Conservation (phyloP, 2,888 invertebrate genomes). For the Aethes cnicana region DNA sequence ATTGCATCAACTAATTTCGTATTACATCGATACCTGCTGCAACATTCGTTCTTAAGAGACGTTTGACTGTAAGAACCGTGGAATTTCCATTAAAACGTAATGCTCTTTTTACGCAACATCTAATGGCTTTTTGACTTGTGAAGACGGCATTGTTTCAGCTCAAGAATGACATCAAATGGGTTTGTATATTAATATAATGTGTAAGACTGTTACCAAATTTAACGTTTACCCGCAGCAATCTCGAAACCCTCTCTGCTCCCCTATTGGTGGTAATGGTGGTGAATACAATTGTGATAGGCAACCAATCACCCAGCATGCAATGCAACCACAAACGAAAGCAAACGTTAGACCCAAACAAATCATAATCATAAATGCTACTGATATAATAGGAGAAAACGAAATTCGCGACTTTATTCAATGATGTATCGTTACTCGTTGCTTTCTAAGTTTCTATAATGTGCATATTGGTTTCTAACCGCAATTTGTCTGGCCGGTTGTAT, state of each 20-base stretch:
- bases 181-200: background rate
- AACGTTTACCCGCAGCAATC: slow-evolving; percentile 4
- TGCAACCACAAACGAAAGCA: slow-evolving; percentile 16
- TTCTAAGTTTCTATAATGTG: slow-evolving; percentile 40
- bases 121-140: slow-evolving; percentile 48
- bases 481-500: slow-evolving; percentile 42
- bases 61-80: slow-evolving; percentile 47
- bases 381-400: slow-evolving; percentile 29
- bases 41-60: slow-evolving; percentile 23
- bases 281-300: slow-evolving; percentile 11
- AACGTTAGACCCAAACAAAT: slow-evolving; percentile 11
- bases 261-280: slow-evolving; percentile 5
- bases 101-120: slow-evolving; percentile 57
- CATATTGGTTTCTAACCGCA: slow-evolving; percentile 56
- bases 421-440: slow-evolving; percentile 41
- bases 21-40: slow-evolving; percentile 58
- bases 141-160: slow-evolving; percentile 34
- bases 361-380: slow-evolving; percentile 13
- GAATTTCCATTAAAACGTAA: slow-evolving; percentile 62
- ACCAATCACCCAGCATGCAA: slow-evolving; percentile 20
- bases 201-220: slow-evolving; percentile 7
- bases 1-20: slow-evolving; percentile 66
- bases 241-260: slow-evolving; percentile 13
- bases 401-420: slow-evolving; percentile 34
- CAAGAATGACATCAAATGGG: background rate